Conservation (phyloP, 2,113 vertebrate genomes). For the Colistium nudipinnis region DNA sequence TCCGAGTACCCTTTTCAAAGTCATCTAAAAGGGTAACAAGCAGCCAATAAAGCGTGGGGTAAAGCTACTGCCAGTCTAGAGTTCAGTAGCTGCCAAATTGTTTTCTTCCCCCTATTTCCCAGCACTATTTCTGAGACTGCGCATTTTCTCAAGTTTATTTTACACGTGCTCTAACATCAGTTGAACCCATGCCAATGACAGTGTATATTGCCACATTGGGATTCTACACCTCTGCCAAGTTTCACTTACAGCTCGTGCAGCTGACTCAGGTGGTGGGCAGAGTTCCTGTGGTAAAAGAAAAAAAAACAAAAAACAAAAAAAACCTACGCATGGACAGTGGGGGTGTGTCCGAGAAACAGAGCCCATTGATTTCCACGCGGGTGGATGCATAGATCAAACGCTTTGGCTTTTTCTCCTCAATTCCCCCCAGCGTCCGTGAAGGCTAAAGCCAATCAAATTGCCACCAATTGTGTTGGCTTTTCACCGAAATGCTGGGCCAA, state of each 20-base stretch:
- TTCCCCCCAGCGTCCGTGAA: constrained; percentile 56
- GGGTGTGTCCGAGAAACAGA: constrained; percentile 62
- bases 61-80: constrained; percentile 35
- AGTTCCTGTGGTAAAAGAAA: constrained; percentile 30
- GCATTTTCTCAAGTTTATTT: constrained; percentile 34
- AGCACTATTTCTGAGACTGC: constrained; percentile 6
- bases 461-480: constrained; percentile 72
- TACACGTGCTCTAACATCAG: constrained; percentile 31
- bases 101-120: constrained; percentile 34
- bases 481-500: constrained; percentile 53
- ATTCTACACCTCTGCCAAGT: constrained; percentile 4
- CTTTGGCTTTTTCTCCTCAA: constrained; percentile 62
- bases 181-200: constrained; percentile 34
- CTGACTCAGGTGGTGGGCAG: constrained; percentile 47
- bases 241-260: constrained; percentile 34
- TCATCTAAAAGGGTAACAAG: constrained; percentile 78
- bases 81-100: background rate
- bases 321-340: constrained; percentile 19
- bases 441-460: constrained; percentile 71
- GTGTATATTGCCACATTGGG: constrained; percentile 47
- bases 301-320: constrained; percentile 40
- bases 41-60: constrained; percentile 60
- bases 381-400: constrained; percentile 75
- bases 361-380: constrained; percentile 71
- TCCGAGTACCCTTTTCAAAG: constrained; percentile 72